Percentiles rank a stretch among this genome's conserved stretches.
phyloP scores from a whole-genome alignment of 2,113 vertebrate species.

The Acrocephalus kingi region DNA sequence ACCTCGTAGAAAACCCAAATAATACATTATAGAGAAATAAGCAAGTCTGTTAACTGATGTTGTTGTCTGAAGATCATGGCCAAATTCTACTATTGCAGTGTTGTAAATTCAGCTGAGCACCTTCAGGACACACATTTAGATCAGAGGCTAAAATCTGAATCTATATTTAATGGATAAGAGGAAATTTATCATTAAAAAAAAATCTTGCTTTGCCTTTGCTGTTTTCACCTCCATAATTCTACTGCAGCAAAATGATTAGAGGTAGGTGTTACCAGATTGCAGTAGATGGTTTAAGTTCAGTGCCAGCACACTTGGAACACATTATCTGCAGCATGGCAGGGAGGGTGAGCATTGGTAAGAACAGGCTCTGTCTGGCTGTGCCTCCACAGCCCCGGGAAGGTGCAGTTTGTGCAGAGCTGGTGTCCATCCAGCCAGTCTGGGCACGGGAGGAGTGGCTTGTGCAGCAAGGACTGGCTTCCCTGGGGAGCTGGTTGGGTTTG shows the following conservation, averaged over 20 bases:
- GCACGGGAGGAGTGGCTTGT: neutral
- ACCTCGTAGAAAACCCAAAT: neutral
- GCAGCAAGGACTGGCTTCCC: neutral
- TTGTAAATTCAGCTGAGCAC: neutral
- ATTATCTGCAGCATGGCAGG: neutral
- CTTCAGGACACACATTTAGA: neutral
- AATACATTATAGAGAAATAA: neutral
- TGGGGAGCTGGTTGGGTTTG: neutral
- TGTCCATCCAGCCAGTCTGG: fast-evolving
- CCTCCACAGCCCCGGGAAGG: neutral
- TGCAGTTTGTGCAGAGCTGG: neutral
- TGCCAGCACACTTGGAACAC: neutral
- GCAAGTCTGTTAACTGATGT: neutral
- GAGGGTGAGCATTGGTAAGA: neutral
- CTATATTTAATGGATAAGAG: neutral
- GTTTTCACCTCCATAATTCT: neutral
- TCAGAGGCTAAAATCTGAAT: neutral
- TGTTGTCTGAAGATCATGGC: neutral
- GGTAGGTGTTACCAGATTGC: neutral
- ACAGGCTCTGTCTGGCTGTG: neutral
- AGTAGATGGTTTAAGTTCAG: neutral
- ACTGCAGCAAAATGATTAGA: neutral
- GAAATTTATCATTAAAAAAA: neutral
- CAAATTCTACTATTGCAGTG: neutral
- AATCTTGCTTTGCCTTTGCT: neutral